These are phyloP conservation scores for Corythaeola cristata DNA, from an alignment of 2,113 vertebrate species.

Conservation along the genomic window DNA sequence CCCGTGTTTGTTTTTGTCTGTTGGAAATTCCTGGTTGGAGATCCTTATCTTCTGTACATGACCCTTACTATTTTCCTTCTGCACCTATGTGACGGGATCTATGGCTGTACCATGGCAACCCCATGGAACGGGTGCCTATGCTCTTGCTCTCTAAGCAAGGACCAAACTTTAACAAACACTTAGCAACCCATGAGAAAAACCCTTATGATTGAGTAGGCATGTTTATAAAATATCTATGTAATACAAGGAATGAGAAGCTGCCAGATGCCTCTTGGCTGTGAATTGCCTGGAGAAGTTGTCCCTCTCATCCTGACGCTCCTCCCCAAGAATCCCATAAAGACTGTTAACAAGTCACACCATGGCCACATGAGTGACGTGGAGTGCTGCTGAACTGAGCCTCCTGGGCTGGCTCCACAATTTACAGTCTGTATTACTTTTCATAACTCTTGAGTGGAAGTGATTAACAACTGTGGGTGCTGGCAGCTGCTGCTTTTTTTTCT, in stretches of 20 bases:
- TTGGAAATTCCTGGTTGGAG: neutral
- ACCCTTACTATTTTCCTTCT: neutral
- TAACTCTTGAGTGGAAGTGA: slow-evolving; percentile 11
- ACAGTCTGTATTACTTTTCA: slow-evolving; percentile 21
- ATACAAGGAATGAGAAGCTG: neutral
- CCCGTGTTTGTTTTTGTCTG: neutral
- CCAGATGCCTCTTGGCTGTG: neutral
- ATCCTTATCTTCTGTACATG: neutral
- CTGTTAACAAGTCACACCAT: neutral
- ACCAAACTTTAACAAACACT: neutral
- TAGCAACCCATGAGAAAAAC: neutral
- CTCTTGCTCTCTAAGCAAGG: neutral
- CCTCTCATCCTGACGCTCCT: neutral
- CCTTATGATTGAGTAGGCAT: neutral
- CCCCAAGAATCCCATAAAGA: neutral
- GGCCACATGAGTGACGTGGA: neutral
- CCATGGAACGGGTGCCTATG: neutral
- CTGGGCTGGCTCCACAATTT: slow-evolving; percentile 21
- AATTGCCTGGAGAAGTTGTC: neutral
- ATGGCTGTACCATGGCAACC: neutral
- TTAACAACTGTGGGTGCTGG: neutral
- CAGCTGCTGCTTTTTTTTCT: neutral
- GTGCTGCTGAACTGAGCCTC: slow-evolving; percentile 11
- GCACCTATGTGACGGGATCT: neutral
- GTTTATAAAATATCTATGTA: neutral